Evolutionary conservation across 2,797 vertebrate genomes (phyloP), one percentile per base, ranked within the genome.

Genomic region (Yasuhikotakia modesta): DNA sequence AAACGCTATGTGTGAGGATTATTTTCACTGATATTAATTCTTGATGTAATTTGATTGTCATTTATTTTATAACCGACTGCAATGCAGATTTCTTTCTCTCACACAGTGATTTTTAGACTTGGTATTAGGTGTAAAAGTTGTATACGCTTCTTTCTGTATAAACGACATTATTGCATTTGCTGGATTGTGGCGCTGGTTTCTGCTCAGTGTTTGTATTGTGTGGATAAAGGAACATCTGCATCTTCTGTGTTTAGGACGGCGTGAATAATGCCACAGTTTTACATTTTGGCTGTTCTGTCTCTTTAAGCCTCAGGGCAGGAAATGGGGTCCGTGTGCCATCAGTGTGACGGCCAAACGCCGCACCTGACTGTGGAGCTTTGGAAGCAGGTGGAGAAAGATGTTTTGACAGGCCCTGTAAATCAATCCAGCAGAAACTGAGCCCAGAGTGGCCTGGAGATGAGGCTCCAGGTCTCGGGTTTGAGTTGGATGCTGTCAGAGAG

Each of bases 351-450:
- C 73, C 78, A 80, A 74, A 76, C 73, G 45, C 68, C 70, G 76
- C 60, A 52, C 52, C 75, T 74, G 79, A 83, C 78, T 78, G 78
- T 80, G 76, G 71, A 48, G 43, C 71, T 58, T 75, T 21, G 65
- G 83, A 87, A 85, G 86, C 88, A 91, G 90, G 89, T 90, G 87
- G 85, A 83, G 81, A 90, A 83, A 87, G 86, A 86, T 91, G 88
- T 89, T 91, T 91, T 92, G 92, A 93, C 91, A 92, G 90, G 87
- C 87, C 87, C 89, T 92, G 89, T 92, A 93, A 94, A 94, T 94
- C 92, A 93, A 91, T 93, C 90, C 89, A 82, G 90, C 90, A 92
- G 90, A 93, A 91, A 94, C 93, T 93, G 92, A 93, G 93, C 90
- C 88, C 87, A 85, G 86, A 84, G 90, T 86, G 85, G 88, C 88